Percentiles rank a stretch among this genome's conserved stretches.
phyloP scores from a whole-genome alignment of 2,113 vertebrate genomes.

The Oplegnathus fasciatus region DNA sequence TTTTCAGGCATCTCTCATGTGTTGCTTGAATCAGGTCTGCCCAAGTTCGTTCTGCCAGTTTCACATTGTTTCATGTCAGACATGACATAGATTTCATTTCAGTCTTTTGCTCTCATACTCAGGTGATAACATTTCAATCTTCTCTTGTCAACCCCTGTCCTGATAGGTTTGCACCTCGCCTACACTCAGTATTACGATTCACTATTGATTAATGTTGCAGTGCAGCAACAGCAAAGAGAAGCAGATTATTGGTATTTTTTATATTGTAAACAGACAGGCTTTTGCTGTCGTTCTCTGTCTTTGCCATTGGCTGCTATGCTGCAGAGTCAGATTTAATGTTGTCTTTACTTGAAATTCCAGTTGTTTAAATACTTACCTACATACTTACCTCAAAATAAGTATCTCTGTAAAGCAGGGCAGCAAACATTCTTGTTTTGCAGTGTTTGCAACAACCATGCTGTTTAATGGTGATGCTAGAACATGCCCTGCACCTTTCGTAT shows the following conservation, averaged over 20 bases:
- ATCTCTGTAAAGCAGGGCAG: neutral
- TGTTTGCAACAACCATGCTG: neutral
- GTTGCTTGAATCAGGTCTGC: constrained; percentile 36
- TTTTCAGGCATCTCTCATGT: constrained; percentile 31
- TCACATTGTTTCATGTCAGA: constrained; percentile 49
- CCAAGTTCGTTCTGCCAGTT: constrained; percentile 38
- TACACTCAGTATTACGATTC: neutral
- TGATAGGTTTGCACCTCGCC: neutral
- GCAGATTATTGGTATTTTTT: too few species aligned
- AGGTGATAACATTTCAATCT: constrained; percentile 8
- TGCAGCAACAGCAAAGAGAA: neutral
- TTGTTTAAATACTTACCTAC: neutral
- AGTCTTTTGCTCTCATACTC: neutral
- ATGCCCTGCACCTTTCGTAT: constrained; percentile 19
- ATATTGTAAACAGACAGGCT: neutral
- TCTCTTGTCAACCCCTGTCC: neutral
- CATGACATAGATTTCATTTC: constrained; percentile 14
- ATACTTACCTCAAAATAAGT: neutral
- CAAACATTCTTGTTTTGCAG: neutral
- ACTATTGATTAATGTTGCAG: neutral
- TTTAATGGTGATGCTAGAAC: constrained; percentile 4
- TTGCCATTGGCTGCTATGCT: neutral
- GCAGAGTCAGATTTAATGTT: neutral
- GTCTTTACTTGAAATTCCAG: neutral
- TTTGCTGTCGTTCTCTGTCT: neutral